phyloP scores from a whole-genome alignment of 2,888 invertebrate species.

The Leptodirus hochenwartii region DNA sequence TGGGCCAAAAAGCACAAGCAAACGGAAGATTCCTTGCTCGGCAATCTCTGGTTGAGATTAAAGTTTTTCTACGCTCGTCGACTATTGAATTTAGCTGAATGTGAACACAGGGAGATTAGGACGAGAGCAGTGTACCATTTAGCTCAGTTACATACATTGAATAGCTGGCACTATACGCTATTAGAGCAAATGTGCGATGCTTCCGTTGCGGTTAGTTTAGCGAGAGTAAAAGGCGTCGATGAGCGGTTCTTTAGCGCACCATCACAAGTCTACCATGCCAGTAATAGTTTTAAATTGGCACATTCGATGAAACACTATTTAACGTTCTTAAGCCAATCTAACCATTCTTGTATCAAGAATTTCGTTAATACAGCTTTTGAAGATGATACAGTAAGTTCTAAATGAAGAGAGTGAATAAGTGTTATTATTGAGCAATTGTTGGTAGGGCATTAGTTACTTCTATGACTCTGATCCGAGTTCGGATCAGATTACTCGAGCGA shows the following conservation, averaged over 20 bases:
- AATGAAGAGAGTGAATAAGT: background rate
- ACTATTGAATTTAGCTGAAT: conserved; percentile 43
- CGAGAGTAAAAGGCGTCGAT: conserved; percentile 44
- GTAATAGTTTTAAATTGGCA: conserved; percentile 22
- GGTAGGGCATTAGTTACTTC: conserved; percentile 19
- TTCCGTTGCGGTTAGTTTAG: conserved; percentile 58
- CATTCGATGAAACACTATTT: conserved; percentile 27
- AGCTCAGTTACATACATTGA: conserved; percentile 42
- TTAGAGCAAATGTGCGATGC: conserved; percentile 66
- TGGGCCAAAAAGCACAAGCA: conserved; percentile 9
- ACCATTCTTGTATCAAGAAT: conserved; percentile 31
- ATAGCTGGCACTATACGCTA: conserved; percentile 30
- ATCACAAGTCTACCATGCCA: conserved; percentile 25
- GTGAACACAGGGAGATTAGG: conserved; percentile 40
- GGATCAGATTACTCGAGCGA: conserved; percentile 8
- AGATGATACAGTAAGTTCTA: conserved; percentile 24
- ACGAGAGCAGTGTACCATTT: conserved; percentile 45
- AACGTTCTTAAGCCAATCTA: conserved; percentile 23
- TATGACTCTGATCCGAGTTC: conserved; percentile 14
- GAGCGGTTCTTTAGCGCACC: conserved; percentile 57
- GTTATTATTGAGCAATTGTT: conserved; percentile 3
- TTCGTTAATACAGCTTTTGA: conserved; percentile 28
- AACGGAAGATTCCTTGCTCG: too few relatives aligned
- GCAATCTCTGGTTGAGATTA: too few relatives aligned
- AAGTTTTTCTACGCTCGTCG: conserved; percentile 36